Percentiles rank a stretch among this genome's conserved stretches.
These are phyloP conservation scores for Phocides pigmalion DNA, from an alignment of 1,140 invertebrate genomes.

Conservation along the genomic window DNA sequence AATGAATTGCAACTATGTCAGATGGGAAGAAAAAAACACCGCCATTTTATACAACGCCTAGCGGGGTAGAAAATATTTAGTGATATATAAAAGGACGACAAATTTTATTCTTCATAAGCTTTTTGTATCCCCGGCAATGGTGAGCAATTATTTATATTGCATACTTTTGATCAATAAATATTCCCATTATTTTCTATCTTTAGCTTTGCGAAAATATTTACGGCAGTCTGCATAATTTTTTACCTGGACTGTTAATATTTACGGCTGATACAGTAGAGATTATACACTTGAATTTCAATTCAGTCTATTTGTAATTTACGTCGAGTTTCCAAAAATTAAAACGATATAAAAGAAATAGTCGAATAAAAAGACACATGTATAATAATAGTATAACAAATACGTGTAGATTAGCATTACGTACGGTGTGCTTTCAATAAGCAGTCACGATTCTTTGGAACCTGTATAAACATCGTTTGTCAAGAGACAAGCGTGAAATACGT, in stretches of 20 bases:
- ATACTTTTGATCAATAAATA: conserved; percentile 20
- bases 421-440: conserved; percentile 39
- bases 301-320: no score
- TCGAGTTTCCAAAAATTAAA: no score
- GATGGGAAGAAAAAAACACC: conserved; percentile 3
- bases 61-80: conserved; percentile 17
- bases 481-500: conserved; percentile 56
- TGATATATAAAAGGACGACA: conserved; percentile 5
- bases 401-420: conserved; percentile 37
- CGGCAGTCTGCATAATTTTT: neutral
- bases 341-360: neutral
- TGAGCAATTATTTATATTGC: conserved; percentile 20
- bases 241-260: neutral
- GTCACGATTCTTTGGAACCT: conserved; percentile 41
- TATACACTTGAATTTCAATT: no score
- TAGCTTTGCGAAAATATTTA: conserved; percentile 15
- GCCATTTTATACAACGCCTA: conserved; percentile 8
- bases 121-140: conserved; percentile 12
- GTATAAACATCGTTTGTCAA: conserved; percentile 56
- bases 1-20: conserved; percentile 16
- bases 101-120: conserved; percentile 4
- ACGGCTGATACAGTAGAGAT: no score
- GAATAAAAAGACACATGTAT: neutral
- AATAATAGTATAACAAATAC: conserved; percentile 38
- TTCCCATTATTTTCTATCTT: conserved; percentile 4